A percentile compares a stretch with the other conserved stretches of the same genome.
Conservation (phyloP, 2,113 vertebrate genomes). For the Petromus typicus region DNA sequence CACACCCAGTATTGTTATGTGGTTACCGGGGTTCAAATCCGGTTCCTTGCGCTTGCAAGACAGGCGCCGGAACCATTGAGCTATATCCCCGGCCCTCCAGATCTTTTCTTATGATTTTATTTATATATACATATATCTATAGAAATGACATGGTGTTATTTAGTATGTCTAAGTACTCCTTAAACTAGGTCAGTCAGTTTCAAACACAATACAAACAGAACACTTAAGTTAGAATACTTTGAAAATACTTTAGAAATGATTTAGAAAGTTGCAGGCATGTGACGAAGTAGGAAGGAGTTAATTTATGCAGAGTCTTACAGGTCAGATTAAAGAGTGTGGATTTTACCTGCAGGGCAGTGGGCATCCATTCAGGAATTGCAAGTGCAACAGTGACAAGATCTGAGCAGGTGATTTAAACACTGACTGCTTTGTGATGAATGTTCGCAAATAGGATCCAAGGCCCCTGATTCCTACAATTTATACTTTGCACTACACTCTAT, state of each 20-base stretch:
- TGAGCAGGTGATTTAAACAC: neutral
- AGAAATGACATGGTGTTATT: slow-evolving; percentile 21
- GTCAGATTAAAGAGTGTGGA: neutral
- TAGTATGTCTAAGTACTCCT: neutral
- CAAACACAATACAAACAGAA: slow-evolving; percentile 13
- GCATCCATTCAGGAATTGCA: neutral
- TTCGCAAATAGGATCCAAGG: neutral
- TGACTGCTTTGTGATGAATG: neutral
- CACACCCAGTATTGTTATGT: no score
- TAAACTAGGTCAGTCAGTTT: neutral
- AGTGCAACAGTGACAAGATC: neutral
- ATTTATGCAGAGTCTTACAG: neutral
- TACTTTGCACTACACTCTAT: neutral
- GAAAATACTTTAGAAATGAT: neutral
- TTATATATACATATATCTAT: neutral
- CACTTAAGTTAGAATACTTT: neutral
- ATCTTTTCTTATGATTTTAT: neutral
- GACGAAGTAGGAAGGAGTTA: neutral
- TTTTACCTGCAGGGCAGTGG: neutral
- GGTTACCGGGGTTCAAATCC: no score
- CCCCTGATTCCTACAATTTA: neutral
- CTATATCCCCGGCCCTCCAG: no score
- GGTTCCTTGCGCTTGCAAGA: no score
- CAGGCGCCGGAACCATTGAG: no score
- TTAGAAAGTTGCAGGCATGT: neutral